phyloP scores from a whole-genome alignment of 2,888 invertebrate species.

The Hyposoter dolosus region DNA sequence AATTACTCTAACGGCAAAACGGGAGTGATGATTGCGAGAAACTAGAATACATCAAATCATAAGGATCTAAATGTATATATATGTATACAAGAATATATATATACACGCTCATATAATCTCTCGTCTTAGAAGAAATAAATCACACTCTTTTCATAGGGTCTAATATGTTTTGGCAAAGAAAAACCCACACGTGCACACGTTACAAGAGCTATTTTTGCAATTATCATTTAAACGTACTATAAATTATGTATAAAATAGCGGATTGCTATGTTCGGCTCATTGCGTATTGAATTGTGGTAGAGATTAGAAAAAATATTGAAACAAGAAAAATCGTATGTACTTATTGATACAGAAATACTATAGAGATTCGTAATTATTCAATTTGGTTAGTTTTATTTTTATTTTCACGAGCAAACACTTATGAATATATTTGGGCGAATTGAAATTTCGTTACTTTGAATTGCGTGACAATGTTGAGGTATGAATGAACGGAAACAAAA shows the following conservation, averaged over 20 bases:
- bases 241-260: constrained; percentile 50
- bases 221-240: constrained; percentile 57
- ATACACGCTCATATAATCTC: constrained; percentile 32
- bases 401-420: neutral
- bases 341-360: constrained; percentile 34
- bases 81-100: constrained; percentile 27
- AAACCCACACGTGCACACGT: constrained; percentile 30
- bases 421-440: neutral
- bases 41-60: constrained; percentile 63
- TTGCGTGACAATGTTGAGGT: constrained; percentile 37
- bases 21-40: constrained; percentile 56
- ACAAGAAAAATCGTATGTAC: constrained; percentile 44
- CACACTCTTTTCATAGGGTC: constrained; percentile 55
- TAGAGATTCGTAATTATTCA: neutral
- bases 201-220: constrained; percentile 58
- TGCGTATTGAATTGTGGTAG: constrained; percentile 49
- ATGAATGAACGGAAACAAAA: constrained; percentile 32
- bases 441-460: constrained; percentile 60
- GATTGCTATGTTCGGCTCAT: constrained; percentile 42
- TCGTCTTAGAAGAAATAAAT: constrained; percentile 48
- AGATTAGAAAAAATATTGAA: constrained; percentile 47
- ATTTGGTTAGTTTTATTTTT: constrained; percentile 15
- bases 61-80: constrained; percentile 33
- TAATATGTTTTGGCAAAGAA: constrained; percentile 40
- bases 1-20: constrained; percentile 23